These are phyloP conservation scores for Hyposoter dolosus DNA, from an alignment of 2,888 invertebrate genomes.

Conservation along the genomic window DNA sequence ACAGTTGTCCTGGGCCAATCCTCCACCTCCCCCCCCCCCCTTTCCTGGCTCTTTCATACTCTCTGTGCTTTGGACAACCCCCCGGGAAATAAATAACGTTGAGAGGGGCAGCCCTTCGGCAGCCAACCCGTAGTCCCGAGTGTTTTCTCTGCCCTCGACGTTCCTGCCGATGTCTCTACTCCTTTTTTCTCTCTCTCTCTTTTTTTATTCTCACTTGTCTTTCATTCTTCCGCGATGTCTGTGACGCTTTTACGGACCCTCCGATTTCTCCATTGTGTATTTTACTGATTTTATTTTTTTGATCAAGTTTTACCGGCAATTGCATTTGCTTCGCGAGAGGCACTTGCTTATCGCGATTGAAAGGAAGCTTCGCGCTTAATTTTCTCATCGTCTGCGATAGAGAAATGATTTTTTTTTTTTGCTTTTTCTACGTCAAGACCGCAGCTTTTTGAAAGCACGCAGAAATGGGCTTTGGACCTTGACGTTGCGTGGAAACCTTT, in stretches of 20 bases:
- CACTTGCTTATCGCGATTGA: too few relatives aligned
- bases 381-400: background rate
- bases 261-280: conserved; percentile 29
- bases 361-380: background rate
- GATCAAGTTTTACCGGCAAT: conserved; percentile 7
- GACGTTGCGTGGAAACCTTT: background rate
- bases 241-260: conserved; percentile 25
- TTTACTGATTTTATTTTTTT: conserved; percentile 26
- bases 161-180: conserved; percentile 12
- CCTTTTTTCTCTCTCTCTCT: conserved; percentile 1
- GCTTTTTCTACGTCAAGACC: background rate
- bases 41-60: conserved; percentile 50
- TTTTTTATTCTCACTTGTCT: conserved; percentile 35
- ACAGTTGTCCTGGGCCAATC: conserved; percentile 60
- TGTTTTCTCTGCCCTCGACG: conserved; percentile 42
- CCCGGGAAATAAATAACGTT: conserved; percentile 65
- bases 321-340: too few relatives aligned
- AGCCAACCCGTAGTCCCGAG: background rate
- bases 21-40: background rate
- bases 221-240: conserved; percentile 16
- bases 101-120: conserved; percentile 37
- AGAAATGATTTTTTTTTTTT: background rate
- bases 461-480: background rate
- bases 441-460: background rate
- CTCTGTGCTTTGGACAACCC: conserved; percentile 38